Percentiles rank a stretch among this genome's conserved stretches.
Evolutionary conservation across 2,113 vertebrate species (phyloP).

Genomic region (Progne subis): DNA sequence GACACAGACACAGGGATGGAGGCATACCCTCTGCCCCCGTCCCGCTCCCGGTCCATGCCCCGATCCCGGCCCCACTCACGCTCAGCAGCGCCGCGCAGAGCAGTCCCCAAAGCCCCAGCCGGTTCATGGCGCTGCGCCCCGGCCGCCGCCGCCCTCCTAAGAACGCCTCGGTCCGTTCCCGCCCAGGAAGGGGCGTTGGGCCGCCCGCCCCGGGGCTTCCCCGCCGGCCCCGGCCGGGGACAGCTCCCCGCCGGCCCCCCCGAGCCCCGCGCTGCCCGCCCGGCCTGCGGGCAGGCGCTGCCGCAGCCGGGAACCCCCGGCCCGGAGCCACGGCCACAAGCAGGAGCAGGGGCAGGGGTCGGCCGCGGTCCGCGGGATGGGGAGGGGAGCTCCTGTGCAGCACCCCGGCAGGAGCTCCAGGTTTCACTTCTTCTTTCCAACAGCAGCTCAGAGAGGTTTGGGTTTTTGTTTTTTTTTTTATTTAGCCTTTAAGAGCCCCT

Average conservation of each 20-base stretch:
- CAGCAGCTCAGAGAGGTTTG: not conserved
- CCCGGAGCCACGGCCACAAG: not conserved
- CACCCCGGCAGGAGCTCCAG: not conserved
- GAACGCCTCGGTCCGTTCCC: not conserved
- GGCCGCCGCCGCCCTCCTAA: not conserved
- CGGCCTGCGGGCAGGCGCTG: not conserved
- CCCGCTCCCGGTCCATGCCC: not conserved
- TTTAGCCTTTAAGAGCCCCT: not conserved
- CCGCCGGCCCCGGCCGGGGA: not conserved
- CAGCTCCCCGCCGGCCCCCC: no score
- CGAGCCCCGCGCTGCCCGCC: no score
- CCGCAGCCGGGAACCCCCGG: not conserved
- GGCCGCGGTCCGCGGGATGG: fast-evolving
- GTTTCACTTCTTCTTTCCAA: not conserved
- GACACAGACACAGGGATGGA: not conserved
- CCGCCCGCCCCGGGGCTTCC: slow-evolving; percentile 10
- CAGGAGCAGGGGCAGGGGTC: not conserved
- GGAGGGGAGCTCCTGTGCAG: not conserved
- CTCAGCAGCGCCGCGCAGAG: not conserved
- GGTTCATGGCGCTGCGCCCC: not conserved
- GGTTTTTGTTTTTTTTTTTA: not conserved
- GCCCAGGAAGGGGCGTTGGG: slow-evolving; percentile 51
- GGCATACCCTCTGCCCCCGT: not conserved
- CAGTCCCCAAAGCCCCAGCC: not conserved
- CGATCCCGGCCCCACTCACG: not conserved